Conservation (phyloP, 2,797 vertebrate genomes). For the Pseudopleuronectes americanus region DNA sequence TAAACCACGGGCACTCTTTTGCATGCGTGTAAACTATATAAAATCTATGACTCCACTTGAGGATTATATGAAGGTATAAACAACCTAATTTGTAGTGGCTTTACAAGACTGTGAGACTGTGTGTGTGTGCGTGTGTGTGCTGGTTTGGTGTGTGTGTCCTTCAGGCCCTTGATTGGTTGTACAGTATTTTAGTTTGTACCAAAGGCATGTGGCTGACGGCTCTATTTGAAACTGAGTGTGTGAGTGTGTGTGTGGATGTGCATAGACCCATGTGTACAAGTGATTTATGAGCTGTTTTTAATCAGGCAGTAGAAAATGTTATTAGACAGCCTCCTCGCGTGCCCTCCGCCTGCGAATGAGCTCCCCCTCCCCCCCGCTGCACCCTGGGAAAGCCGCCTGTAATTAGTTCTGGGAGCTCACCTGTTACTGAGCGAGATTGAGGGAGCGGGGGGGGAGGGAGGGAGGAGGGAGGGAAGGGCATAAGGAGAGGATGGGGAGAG, state of each 20-base stretch:
- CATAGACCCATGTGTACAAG: slow-evolving; percentile 51
- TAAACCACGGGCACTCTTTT: slow-evolving; percentile 8
- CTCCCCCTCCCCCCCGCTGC: slow-evolving; percentile 55
- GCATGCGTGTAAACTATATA: slow-evolving; percentile 11
- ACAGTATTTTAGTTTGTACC: slow-evolving; percentile 49
- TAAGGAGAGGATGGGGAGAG: slow-evolving; percentile 24
- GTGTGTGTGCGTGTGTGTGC: slow-evolving; percentile 12
- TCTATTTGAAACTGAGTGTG: slow-evolving; percentile 37
- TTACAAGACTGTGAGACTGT: slow-evolving; percentile 16
- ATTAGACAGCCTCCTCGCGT: slow-evolving; percentile 71
- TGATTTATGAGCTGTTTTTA: slow-evolving; percentile 81
- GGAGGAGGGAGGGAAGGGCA: neutral
- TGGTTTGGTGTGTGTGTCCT: slow-evolving; percentile 21
- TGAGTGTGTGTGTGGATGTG: slow-evolving; percentile 5
- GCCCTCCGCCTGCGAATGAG: slow-evolving; percentile 74
- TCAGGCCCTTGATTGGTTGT: slow-evolving; percentile 36
- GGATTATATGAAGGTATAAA: slow-evolving; percentile 38
- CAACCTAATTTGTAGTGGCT: slow-evolving; percentile 43
- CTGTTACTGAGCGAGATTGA: slow-evolving; percentile 70
- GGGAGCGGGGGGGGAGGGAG: slow-evolving; percentile 12
- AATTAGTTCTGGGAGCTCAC: slow-evolving; percentile 81
- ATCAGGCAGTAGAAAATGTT: slow-evolving; percentile 78
- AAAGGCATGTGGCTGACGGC: slow-evolving; percentile 51
- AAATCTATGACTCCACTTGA: slow-evolving; percentile 15
- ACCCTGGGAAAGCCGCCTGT: slow-evolving; percentile 73